phyloP scores from a whole-genome alignment of 2,113 vertebrate genomes.

The Heterocephalus glaber region DNA sequence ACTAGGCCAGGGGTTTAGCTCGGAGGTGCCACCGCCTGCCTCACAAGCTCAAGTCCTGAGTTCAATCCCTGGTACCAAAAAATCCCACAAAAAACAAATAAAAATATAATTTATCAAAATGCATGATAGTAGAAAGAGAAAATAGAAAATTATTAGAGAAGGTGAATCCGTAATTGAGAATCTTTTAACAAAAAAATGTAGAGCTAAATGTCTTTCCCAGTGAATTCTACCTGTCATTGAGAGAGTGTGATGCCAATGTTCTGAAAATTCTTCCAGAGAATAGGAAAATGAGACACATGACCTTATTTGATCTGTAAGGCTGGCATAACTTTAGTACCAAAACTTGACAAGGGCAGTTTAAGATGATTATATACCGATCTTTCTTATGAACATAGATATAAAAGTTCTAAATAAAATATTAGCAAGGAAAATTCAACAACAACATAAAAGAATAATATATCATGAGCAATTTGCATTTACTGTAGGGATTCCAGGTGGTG shows the following conservation, averaged over 20 bases:
- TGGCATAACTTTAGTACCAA: background rate
- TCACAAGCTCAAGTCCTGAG: too few species aligned
- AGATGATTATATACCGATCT: background rate
- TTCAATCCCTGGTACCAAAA: too few species aligned
- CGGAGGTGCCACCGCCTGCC: too few species aligned
- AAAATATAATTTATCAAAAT: constrained; percentile 28
- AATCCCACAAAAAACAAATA: too few species aligned
- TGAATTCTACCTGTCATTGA: background rate
- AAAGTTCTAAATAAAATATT: constrained; percentile 12
- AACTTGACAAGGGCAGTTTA: background rate
- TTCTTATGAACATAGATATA: background rate
- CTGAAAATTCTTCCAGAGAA: constrained; percentile 11
- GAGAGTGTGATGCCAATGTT: background rate
- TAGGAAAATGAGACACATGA: background rate
- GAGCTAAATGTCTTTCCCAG: background rate
- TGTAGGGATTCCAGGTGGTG: constrained; percentile 52
- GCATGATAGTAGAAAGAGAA: background rate
- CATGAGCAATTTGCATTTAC: constrained; percentile 29
- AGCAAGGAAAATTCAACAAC: constrained; percentile 4
- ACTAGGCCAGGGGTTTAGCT: too few species aligned
- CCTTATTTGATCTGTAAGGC: background rate
- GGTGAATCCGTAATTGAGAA: background rate
- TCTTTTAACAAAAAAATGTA: background rate
- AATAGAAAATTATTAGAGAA: constrained; percentile 35
- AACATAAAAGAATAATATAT: constrained; percentile 19